Conservation (phyloP, 1,140 invertebrate species). For the Drosophila oshimai region DNA sequence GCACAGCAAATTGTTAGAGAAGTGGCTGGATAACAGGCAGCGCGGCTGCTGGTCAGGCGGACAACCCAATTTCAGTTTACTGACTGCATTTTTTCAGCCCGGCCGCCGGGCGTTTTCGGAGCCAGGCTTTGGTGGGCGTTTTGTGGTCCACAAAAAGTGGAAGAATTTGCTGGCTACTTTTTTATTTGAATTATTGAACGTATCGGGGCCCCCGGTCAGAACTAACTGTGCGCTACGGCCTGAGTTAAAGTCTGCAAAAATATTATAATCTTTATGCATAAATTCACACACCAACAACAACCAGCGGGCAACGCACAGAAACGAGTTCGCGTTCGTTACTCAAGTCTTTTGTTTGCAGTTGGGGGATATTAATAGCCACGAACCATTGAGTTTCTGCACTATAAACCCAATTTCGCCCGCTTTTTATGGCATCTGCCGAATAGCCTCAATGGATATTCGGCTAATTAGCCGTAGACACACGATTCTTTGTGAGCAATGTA, state of each 20-base stretch:
- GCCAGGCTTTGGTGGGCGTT: conserved; percentile 53
- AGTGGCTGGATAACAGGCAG: neutral
- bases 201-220: conserved; percentile 61
- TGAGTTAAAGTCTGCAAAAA: conserved; percentile 52
- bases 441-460: conserved; percentile 56
- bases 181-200: conserved; percentile 78
- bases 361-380: conserved; percentile 65
- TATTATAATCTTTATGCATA: conserved; percentile 79
- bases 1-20: conserved; percentile 64
- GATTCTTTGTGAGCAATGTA: conserved; percentile 50
- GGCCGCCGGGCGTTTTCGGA: conserved; percentile 1
- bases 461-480: conserved; percentile 67
- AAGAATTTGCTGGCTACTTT: conserved; percentile 65
- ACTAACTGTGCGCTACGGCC: conserved; percentile 59
- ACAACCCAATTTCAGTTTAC: conserved; percentile 55
- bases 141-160: conserved; percentile 40
- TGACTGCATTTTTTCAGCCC: conserved; percentile 38
- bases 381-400: conserved; percentile 71
- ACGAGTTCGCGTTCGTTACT: conserved; percentile 56
- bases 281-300: conserved; percentile 64
- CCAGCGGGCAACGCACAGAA: conserved; percentile 33
- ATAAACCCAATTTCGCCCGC: conserved; percentile 64
- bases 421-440: conserved; percentile 42
- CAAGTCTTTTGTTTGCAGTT: conserved; percentile 69
- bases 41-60: conserved; percentile 27